A percentile compares a stretch with the other conserved stretches of the same genome.
Conservation (phyloP, 23 tunicate species). For the Diplosoma virens region DNA sequence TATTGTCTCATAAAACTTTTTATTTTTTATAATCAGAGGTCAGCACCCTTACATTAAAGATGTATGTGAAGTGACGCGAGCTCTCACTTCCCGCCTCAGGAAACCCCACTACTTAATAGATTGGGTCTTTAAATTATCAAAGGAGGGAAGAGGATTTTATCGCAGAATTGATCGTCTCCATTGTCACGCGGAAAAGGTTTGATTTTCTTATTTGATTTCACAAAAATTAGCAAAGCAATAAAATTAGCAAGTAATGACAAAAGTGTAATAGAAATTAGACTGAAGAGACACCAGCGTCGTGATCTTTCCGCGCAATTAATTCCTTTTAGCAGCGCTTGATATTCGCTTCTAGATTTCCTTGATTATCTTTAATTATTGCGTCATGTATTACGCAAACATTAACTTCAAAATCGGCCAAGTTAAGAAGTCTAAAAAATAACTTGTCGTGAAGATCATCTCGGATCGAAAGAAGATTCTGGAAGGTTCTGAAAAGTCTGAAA, state of each 20-base stretch:
- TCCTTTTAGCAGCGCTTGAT: too few species aligned
- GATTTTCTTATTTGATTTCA: not conserved
- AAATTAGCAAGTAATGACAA: too few species aligned
- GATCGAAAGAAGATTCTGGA: slow-evolving; percentile 10
- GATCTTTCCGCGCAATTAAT: too few species aligned
- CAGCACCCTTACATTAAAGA: slow-evolving; percentile 36
- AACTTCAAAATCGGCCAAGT: too few species aligned
- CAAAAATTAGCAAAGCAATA: too few species aligned
- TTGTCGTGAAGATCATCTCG: not conserved
- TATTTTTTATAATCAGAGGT: not conserved
- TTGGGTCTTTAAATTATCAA: slow-evolving; percentile 27
- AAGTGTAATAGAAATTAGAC: too few species aligned
- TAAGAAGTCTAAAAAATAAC: not conserved
- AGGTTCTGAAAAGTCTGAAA: not conserved
- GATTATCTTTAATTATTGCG: too few species aligned
- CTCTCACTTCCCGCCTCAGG: slow-evolving; percentile 2
- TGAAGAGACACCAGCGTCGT: too few species aligned
- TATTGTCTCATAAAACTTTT: too few species aligned
- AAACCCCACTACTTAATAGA: slow-evolving; percentile 32
- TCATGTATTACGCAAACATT: too few species aligned
- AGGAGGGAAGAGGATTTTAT: slow-evolving; percentile 31
- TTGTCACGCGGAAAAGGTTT: slow-evolving; percentile 35
- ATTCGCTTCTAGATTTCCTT: too few species aligned
- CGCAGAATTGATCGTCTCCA: slow-evolving; percentile 25
- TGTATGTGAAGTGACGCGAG: slow-evolving; percentile 10